Conservation (phyloP, 2,113 vertebrate species). For the Xiphophorus couchianus region DNA sequence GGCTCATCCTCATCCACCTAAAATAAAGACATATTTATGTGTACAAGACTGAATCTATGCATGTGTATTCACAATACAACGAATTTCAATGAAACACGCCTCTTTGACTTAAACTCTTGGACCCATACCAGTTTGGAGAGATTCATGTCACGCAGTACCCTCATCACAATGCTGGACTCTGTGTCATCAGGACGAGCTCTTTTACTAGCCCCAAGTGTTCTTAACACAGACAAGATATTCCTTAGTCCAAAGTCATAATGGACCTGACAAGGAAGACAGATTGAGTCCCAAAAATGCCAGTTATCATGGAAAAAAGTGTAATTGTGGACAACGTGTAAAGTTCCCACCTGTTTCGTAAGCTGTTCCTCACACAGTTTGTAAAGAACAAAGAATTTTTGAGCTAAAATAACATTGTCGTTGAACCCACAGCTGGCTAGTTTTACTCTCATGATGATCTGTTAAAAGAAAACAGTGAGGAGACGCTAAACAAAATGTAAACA, state of each 20-base stretch:
- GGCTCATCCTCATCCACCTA: slow-evolving; percentile 93
- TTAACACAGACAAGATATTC: slow-evolving; percentile 90
- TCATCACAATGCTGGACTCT: slow-evolving; percentile 89
- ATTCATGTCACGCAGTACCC: slow-evolving; percentile 91
- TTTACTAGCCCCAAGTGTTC: slow-evolving; percentile 87
- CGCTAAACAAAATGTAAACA: not conserved
- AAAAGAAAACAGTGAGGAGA: slow-evolving; percentile 10
- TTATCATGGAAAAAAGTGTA: not conserved
- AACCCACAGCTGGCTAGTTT: slow-evolving; percentile 91
- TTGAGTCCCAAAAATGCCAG: not conserved
- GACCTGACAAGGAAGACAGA: slow-evolving; percentile 74
- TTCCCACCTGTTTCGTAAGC: slow-evolving; percentile 88
- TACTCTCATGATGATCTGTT: slow-evolving; percentile 90
- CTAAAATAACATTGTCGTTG: slow-evolving; percentile 85
- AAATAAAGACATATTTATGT: slow-evolving; percentile 28
- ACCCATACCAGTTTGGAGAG: slow-evolving; percentile 86
- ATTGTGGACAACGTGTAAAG: too few species aligned
- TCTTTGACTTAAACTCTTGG: not conserved
- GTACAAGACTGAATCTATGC: not conserved
- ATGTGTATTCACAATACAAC: not conserved
- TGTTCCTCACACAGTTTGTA: slow-evolving; percentile 92
- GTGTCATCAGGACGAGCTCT: slow-evolving; percentile 84
- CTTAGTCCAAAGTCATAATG: slow-evolving; percentile 93
- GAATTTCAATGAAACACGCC: not conserved
- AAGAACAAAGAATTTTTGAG: slow-evolving; percentile 90